These are phyloP conservation scores for Ostrea denselamellosa DNA, from an alignment of 1,140 invertebrate species.

Conservation along the genomic window DNA sequence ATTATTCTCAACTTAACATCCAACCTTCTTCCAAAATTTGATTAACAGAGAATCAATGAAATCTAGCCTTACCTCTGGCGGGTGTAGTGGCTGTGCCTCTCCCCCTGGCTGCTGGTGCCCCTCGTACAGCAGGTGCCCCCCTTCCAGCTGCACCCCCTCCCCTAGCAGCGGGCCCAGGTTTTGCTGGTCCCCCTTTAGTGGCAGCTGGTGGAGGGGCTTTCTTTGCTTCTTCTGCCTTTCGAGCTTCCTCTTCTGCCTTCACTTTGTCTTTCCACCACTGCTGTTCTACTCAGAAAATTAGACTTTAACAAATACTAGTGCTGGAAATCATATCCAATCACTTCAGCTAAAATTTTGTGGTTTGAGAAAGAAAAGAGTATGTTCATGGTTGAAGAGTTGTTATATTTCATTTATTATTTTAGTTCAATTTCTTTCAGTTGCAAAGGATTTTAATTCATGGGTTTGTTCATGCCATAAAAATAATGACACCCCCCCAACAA, in stretches of 20 bases:
- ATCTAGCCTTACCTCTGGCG: slow-evolving; percentile 42
- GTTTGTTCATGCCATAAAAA: too few species aligned
- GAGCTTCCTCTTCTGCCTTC: slow-evolving; percentile 66
- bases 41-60: neutral
- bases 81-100: slow-evolving; percentile 49
- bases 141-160: slow-evolving; percentile 59
- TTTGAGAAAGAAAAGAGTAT: too few species aligned
- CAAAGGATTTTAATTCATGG: too few species aligned
- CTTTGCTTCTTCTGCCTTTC: slow-evolving; percentile 61
- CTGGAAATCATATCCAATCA: too few species aligned
- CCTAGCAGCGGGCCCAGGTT: slow-evolving; percentile 54
- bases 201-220: slow-evolving; percentile 57
- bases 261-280: slow-evolving; percentile 73
- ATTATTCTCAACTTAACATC: neutral
- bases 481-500: too few species aligned
- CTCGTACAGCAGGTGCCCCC: slow-evolving; percentile 60
- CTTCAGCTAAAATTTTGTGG: too few species aligned
- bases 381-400: too few species aligned
- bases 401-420: too few species aligned
- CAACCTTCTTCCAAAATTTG: neutral
- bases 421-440: too few species aligned
- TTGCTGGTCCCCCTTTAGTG: slow-evolving; percentile 50
- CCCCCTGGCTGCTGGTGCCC: slow-evolving; percentile 62
- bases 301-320: too few species aligned
- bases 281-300: slow-evolving; percentile 62